Conservation (phyloP, 2,888 invertebrate genomes). For the Ormyrus rosae region DNA sequence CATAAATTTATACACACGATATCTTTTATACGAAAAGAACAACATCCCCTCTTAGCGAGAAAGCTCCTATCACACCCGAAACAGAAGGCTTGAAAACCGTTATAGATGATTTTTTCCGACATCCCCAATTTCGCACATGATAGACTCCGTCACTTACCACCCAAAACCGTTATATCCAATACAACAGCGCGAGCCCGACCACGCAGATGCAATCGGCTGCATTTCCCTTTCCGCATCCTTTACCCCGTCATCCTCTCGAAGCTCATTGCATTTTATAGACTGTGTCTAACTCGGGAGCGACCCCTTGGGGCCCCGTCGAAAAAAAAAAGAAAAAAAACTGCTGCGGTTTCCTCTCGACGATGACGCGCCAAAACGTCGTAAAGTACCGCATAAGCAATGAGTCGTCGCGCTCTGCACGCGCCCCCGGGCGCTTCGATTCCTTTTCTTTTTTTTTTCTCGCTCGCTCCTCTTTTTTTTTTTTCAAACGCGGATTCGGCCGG, state of each 20-base stretch:
- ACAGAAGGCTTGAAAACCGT: not conserved
- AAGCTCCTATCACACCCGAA: not conserved
- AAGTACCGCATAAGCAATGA: slow-evolving; percentile 42
- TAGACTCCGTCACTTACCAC: slow-evolving; percentile 15
- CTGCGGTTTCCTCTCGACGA: slow-evolving; percentile 8
- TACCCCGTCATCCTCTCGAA: slow-evolving; percentile 3
- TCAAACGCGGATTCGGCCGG: no score
- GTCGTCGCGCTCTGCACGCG: not conserved
- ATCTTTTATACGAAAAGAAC: not conserved
- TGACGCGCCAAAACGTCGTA: slow-evolving; percentile 35
- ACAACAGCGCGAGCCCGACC: not conserved
- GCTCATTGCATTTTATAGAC: slow-evolving; percentile 38
- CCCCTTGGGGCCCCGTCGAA: not conserved
- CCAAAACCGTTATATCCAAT: slow-evolving; percentile 22
- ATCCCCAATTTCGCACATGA: slow-evolving; percentile 44
- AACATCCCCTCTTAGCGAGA: no score
- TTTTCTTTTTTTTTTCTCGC: no score
- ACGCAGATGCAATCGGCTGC: not conserved
- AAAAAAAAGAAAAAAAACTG: not conserved
- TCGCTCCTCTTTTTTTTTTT: no score
- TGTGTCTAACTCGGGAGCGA: slow-evolving; percentile 38
- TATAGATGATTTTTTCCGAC: slow-evolving; percentile 17
- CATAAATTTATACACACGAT: no score
- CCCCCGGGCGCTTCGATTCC: no score
- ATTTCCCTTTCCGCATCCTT: not conserved